phyloP scores from a whole-genome alignment of 1,140 invertebrate genomes.

The Drosophila biarmipes region DNA sequence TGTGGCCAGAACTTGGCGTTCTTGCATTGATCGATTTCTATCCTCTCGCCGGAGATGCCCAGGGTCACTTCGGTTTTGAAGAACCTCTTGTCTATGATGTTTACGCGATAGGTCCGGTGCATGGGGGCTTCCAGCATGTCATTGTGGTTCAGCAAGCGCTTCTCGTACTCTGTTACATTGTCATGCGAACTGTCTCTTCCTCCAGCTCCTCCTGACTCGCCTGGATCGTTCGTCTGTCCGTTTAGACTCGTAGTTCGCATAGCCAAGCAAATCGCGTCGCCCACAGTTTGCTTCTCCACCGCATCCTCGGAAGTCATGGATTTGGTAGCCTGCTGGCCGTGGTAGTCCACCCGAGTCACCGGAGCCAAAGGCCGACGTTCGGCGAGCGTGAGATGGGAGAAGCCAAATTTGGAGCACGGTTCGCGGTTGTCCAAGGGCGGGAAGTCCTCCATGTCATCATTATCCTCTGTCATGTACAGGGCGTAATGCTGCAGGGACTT shows the following conservation, averaged over 20 bases:
- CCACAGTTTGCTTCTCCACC: constrained; percentile 55
- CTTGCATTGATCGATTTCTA: constrained; percentile 93
- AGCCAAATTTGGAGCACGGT: constrained; percentile 96
- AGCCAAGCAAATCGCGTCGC: constrained; percentile 59
- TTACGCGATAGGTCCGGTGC: constrained; percentile 93
- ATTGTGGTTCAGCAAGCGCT: constrained; percentile 89
- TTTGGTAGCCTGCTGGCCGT: constrained; percentile 68
- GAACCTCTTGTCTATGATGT: constrained; percentile 91
- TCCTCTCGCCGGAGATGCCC: constrained; percentile 94
- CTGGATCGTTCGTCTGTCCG: constrained; percentile 52
- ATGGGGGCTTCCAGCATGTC: constrained; percentile 92
- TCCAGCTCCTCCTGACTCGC: constrained; percentile 40
- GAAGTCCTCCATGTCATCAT: constrained; percentile 98
- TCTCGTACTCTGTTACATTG: constrained; percentile 81
- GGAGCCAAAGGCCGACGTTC: constrained; percentile 85
- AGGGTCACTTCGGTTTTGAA: constrained; percentile 93
- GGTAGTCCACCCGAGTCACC: constrained; percentile 85
- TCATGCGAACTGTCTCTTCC: constrained; percentile 56
- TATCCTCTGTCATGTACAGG: constrained; percentile 97
- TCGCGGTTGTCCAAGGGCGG: constrained; percentile 95
- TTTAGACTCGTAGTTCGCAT: constrained; percentile 62
- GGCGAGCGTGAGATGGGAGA: constrained; percentile 94
- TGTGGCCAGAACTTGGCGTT: constrained; percentile 90
- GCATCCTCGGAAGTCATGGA: constrained; percentile 79
- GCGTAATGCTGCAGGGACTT: constrained; percentile 90